phyloP scores from a whole-genome alignment of 2,888 invertebrate species.

The Himalopsyche tibetana region DNA sequence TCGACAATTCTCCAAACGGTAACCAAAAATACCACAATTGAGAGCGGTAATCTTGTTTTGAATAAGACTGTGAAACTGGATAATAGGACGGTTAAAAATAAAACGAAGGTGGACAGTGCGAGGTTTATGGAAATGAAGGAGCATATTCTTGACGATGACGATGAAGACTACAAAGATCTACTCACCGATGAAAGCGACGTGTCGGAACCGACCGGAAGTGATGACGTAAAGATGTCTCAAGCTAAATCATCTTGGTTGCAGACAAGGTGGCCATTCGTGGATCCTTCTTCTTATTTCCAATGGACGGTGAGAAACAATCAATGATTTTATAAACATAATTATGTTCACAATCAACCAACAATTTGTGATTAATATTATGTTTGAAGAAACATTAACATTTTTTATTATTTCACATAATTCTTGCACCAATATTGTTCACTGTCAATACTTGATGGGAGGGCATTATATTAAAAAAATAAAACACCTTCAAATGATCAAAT shows the following conservation, averaged over 20 bases:
- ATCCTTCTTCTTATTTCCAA: conserved; percentile 81
- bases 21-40: conserved; percentile 57
- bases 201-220: conserved; percentile 74
- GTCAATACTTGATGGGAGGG: too few relatives aligned
- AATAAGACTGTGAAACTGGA: conserved; percentile 67
- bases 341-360: too few relatives aligned
- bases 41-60: conserved; percentile 68
- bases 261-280: conserved; percentile 81
- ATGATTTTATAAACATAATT: conserved; percentile 39
- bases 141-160: conserved; percentile 72
- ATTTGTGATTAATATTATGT: neutral
- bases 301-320: conserved; percentile 78
- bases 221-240: conserved; percentile 67
- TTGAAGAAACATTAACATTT: neutral
- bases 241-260: conserved; percentile 77
- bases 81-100: conserved; percentile 69
- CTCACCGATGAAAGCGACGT: conserved; percentile 75
- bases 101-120: conserved; percentile 68
- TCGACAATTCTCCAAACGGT: conserved; percentile 68
- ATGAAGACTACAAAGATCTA: conserved; percentile 74
- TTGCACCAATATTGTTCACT: too few relatives aligned
- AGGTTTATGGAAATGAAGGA: conserved; percentile 74
- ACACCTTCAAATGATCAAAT: too few relatives aligned
- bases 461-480: too few relatives aligned
- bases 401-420: neutral